Base-by-base conservation (phyloP, 2,797 vertebrate species). In the Chanos chanos region DNA sequence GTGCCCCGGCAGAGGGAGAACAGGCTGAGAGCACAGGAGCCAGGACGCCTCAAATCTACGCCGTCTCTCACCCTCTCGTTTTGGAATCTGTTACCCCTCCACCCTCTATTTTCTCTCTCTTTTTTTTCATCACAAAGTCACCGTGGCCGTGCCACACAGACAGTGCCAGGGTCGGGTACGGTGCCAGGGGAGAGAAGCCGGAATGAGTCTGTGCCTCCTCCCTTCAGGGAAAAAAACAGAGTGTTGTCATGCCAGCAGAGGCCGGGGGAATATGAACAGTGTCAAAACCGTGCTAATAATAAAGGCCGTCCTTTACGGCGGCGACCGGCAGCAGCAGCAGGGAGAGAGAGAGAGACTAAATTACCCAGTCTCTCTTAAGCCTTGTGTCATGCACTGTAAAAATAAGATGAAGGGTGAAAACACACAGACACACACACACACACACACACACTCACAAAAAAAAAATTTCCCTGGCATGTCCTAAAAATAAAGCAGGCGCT, bases 401-500 rank as follows among this genome's bases (percentile, higher is more conserved):
- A 47, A 54, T 44, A 39, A 12, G 24, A 30, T 68, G 62, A 37
- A n/a, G 40, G n/a, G 24, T 44, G 15, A 44, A 71, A n/a, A n/a
- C n/a, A n/a, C n/a, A n/a, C n/a, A n/a, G n/a, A n/a, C n/a, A n/a
- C n/a, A n/a, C n/a, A n/a, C n/a, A n/a, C n/a, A n/a, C n/a, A n/a
- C n/a, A n/a, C n/a, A n/a, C n/a, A n/a, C n/a, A n/a, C n/a, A n/a
- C n/a, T n/a, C n/a, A n/a, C n/a, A n/a, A n/a, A 72, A 7, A 50
- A 66, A 33, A 68, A 76, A 54, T 61, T 81, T 86, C 78, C 83
- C 70, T 83, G 73, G 79, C 82, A 81, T 72, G 71, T 84, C 82
- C 85, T 85, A 85, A 89, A 90, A 89, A 88, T 87, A 88, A 87
- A 85, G 82, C 79, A 41, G 66, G 74, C 76, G 78, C 80, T 85